A percentile compares a stretch with the other conserved stretches of the same genome.
Conservation (phyloP, 2,113 vertebrate species). For the Origma solitaria region DNA sequence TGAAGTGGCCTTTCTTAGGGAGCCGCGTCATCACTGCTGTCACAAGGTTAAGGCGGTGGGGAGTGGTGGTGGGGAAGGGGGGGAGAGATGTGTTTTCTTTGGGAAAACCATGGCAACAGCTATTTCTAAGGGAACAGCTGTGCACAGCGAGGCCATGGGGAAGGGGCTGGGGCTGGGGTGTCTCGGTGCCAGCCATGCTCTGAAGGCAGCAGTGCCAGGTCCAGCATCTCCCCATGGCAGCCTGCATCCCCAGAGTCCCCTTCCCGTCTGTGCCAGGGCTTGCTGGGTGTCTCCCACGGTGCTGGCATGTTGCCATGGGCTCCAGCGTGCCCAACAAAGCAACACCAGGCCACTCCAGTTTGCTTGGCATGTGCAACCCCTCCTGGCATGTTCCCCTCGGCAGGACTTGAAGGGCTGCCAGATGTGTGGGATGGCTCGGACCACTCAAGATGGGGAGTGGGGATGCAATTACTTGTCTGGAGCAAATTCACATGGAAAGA, state of each 20-base stretch:
- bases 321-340: neutral
- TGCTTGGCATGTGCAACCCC: neutral
- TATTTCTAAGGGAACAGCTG: constrained; percentile 70
- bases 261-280: neutral
- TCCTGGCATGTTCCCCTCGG: neutral
- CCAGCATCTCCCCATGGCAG: neutral
- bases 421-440: neutral
- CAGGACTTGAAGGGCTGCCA: neutral
- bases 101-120: constrained; percentile 75
- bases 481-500: neutral
- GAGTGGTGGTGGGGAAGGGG: constrained; percentile 55
- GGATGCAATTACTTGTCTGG: neutral
- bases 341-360: neutral
- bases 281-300: neutral
- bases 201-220: neutral
- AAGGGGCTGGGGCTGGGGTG: constrained; percentile 24
- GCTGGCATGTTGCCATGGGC: accelerated
- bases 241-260: neutral
- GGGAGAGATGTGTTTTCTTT: constrained; percentile 54
- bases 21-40: constrained; percentile 69
- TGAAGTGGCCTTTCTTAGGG: constrained; percentile 72
- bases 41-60: constrained; percentile 70
- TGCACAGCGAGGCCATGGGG: constrained; percentile 45
- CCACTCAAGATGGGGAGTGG: accelerated
- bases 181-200: neutral